Evolutionary conservation across 2,113 vertebrate species (phyloP).

Genomic region (Hiodon tergisus): DNA sequence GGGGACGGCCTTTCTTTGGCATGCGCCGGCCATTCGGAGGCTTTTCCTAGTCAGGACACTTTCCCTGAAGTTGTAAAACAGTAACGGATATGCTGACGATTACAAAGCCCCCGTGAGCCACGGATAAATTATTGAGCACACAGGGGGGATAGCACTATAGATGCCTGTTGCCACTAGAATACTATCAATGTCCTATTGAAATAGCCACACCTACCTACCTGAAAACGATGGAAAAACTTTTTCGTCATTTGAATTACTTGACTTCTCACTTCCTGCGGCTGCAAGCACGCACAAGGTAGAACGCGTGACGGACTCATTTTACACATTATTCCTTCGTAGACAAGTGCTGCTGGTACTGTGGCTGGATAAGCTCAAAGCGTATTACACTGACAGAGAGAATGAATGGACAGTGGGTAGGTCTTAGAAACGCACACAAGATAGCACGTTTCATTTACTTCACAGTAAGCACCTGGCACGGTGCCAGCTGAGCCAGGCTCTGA

Average conservation of each 20-base stretch:
- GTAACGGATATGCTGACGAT: constrained; percentile 42
- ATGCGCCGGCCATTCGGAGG: neutral
- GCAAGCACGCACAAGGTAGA: neutral
- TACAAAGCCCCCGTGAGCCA: constrained; percentile 47
- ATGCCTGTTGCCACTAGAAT: constrained; percentile 39
- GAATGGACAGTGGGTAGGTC: neutral
- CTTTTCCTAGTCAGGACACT: neutral
- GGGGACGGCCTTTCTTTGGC: neutral
- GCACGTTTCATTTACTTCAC: neutral
- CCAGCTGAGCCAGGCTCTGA: neutral
- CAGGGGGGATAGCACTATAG: constrained; percentile 41
- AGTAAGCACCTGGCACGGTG: neutral
- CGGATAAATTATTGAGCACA: constrained; percentile 66
- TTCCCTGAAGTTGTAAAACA: neutral
- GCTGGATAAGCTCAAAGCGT: neutral
- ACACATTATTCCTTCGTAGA: too few species aligned
- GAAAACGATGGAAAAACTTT: neutral
- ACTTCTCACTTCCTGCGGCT: neutral
- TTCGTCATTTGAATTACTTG: too few species aligned
- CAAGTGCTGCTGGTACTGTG: too few species aligned
- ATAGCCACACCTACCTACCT: constrained; percentile 9
- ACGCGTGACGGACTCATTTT: too few species aligned
- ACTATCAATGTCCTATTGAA: constrained; percentile 60
- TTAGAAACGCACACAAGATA: neutral
- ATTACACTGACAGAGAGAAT: neutral